phyloP scores from a whole-genome alignment of 2,113 vertebrate genomes.

The Agelaius phoeniceus region DNA sequence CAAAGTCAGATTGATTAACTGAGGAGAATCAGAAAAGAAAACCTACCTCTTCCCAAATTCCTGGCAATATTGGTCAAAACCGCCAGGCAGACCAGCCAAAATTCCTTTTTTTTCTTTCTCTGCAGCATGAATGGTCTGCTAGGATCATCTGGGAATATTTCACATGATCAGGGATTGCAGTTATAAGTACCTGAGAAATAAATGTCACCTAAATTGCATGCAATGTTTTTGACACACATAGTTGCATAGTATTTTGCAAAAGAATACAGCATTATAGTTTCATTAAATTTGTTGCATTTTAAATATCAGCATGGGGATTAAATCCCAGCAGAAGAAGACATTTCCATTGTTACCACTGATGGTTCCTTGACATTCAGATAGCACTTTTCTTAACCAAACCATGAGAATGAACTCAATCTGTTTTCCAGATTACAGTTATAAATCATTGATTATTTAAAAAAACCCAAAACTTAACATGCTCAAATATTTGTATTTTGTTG shows the following conservation, averaged over 20 bases:
- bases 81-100: accelerated
- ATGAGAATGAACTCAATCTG: not conserved
- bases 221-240: not conserved
- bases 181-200: not conserved
- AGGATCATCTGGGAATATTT: not conserved
- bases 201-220: not conserved
- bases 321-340: not conserved
- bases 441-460: not conserved
- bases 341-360: not conserved
- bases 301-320: not conserved
- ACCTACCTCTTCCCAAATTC: accelerated
- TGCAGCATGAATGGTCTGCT: not conserved
- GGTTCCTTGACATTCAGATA: not conserved
- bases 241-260: not conserved
- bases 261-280: not conserved
- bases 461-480: not conserved
- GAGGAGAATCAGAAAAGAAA: not conserved
- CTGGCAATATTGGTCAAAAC: not conserved
- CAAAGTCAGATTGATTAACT: not conserved
- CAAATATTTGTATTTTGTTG: not conserved
- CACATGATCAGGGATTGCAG: not conserved
- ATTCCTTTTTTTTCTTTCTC: not conserved
- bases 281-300: not conserved
- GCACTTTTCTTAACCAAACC: not conserved
- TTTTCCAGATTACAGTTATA: not conserved